A percentile compares a stretch with the other conserved stretches of the same genome.
Evolutionary conservation across 2,888 invertebrate species (phyloP).

Genomic region (Embidobia sp.): DNA sequence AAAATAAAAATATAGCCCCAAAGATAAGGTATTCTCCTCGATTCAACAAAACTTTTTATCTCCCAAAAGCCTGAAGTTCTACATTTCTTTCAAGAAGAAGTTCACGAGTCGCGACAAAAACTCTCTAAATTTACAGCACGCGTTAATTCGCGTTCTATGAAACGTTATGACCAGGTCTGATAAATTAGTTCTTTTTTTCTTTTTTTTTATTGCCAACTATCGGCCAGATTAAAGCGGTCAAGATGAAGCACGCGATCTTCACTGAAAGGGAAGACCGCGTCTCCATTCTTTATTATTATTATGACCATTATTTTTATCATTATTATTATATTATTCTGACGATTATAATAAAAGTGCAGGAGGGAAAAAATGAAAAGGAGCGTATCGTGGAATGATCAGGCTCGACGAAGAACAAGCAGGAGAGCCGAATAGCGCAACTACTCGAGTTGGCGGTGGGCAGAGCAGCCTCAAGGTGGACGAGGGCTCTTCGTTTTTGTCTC

Average conservation of each 20-base stretch:
- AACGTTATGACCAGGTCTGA: constrained; percentile 12
- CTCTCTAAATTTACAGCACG: constrained; percentile 7
- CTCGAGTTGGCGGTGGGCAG: constrained; percentile 57
- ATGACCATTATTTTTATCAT: constrained; percentile 26
- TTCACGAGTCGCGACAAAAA: constrained; percentile 13
- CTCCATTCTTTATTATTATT: constrained; percentile 8
- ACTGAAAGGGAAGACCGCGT: neutral
- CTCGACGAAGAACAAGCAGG: constrained; percentile 20
- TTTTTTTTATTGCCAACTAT: neutral
- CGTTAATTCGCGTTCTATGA: constrained; percentile 24
- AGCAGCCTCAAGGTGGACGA: constrained; percentile 64
- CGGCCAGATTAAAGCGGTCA: constrained; percentile 9
- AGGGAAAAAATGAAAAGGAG: constrained; percentile 8
- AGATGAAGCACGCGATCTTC: constrained; percentile 16
- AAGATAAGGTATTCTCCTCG: neutral
- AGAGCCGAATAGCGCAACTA: constrained; percentile 17
- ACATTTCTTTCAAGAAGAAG: constrained; percentile 1
- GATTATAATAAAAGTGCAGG: constrained; percentile 17
- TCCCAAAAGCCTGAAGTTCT: neutral
- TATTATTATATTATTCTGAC: constrained; percentile 10
- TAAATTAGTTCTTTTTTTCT: constrained; percentile 18
- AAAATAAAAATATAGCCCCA: neutral
- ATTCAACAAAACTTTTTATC: neutral
- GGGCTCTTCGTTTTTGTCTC: constrained; percentile 58
- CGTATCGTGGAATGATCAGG: constrained; percentile 16